Percentiles rank a stretch among this genome's conserved stretches.
Conservation (phyloP, 2,113 vertebrate species). For the Hemicordylus capensis region DNA sequence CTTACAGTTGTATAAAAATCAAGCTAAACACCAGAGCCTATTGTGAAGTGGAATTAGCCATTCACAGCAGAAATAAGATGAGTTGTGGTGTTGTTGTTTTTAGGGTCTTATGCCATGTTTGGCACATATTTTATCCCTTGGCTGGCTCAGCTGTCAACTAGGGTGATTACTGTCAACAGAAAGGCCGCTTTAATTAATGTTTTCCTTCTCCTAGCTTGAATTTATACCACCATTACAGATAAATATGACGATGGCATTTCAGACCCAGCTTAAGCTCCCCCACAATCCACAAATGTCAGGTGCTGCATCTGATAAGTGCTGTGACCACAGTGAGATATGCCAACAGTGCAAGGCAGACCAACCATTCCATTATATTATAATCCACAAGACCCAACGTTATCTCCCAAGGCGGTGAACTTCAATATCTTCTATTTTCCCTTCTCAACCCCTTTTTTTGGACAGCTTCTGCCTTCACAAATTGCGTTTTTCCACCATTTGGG, state of each 20-base stretch:
- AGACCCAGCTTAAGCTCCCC: neutral
- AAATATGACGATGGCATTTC: conserved; percentile 29
- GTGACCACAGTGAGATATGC: neutral
- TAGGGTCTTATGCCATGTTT: neutral
- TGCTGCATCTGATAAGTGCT: conserved; percentile 1
- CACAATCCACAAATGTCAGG: conserved; percentile 1
- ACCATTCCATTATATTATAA: neutral
- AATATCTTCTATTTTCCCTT: neutral
- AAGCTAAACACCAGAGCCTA: neutral
- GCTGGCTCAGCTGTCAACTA: neutral
- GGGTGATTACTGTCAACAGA: neutral
- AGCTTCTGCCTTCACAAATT: neutral
- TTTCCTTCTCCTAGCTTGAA: neutral
- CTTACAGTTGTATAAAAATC: neutral
- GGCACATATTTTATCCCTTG: conserved; percentile 9
- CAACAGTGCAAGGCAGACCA: neutral
- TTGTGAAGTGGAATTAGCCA: neutral
- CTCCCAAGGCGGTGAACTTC: neutral
- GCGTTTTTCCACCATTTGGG: neutral
- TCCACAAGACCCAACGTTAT: neutral
- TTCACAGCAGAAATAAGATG: neutral
- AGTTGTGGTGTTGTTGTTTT: neutral
- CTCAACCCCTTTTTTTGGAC: neutral
- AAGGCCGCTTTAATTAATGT: conserved; percentile 13
- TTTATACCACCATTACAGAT: conserved; percentile 7